Evolutionary conservation across 1,140 invertebrate species (phyloP).

Genomic region (Anthonomus grandis): DNA sequence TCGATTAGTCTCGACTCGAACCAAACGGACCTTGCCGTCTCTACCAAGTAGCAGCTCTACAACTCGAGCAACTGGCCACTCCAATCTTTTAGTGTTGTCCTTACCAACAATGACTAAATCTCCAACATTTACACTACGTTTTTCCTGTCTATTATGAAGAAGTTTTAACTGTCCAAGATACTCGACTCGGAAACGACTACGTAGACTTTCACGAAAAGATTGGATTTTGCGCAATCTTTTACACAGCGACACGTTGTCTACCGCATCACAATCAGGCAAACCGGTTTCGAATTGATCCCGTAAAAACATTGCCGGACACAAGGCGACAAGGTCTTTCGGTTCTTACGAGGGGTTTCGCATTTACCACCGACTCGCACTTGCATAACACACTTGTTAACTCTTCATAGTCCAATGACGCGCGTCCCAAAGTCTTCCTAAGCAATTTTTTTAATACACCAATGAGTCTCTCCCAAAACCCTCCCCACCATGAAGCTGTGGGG

Average conservation of each 20-base stretch:
- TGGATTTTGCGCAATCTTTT: slow-evolving; percentile 11
- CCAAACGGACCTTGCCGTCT: neutral
- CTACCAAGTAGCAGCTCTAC: slow-evolving; percentile 8
- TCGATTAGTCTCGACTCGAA: neutral
- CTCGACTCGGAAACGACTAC: neutral
- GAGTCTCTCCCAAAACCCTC: slow-evolving; percentile 42
- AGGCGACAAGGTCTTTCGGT: slow-evolving; percentile 16
- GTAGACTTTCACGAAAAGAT: neutral
- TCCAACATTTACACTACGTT: neutral
- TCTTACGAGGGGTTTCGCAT: slow-evolving; percentile 43
- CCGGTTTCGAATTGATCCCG: neutral
- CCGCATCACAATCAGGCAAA: slow-evolving; percentile 13
- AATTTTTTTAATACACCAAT: slow-evolving; percentile 39
- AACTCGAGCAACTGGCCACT: slow-evolving; percentile 14
- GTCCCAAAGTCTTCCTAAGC: slow-evolving; percentile 33
- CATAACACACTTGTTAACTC: slow-evolving; percentile 41
- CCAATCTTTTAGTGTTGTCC: slow-evolving; percentile 14
- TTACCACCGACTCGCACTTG: slow-evolving; percentile 42
- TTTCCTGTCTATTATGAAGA: neutral
- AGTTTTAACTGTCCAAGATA: slow-evolving; percentile 12
- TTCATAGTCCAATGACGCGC: slow-evolving; percentile 33
- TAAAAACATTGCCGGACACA: slow-evolving; percentile 23
- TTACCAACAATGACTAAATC: slow-evolving; percentile 11
- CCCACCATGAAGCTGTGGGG: slow-evolving; percentile 45
- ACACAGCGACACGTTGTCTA: slow-evolving; percentile 12